Percentiles rank a stretch among this genome's conserved stretches.
phyloP scores from a whole-genome alignment of 2,888 invertebrate species.

The Reticulitermes lucifugus region DNA sequence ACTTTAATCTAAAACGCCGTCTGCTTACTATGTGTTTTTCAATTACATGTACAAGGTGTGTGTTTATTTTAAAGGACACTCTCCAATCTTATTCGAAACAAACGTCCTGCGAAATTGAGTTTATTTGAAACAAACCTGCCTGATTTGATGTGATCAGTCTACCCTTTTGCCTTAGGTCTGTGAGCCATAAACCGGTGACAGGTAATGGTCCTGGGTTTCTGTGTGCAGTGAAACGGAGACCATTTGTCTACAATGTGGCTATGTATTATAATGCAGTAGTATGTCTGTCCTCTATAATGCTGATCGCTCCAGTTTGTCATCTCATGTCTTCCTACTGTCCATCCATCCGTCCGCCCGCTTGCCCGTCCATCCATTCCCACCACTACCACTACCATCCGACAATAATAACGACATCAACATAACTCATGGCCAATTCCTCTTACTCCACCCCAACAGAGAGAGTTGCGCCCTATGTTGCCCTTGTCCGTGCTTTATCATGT shows the following conservation, averaged over 20 bases:
- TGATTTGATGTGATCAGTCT: background rate
- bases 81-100: too few relatives aligned
- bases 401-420: constrained; percentile 45
- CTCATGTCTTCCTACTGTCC: constrained; percentile 44
- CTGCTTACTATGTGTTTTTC: too few relatives aligned
- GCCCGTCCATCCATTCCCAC: constrained; percentile 34
- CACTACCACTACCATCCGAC: constrained; percentile 19
- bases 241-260: constrained; percentile 41
- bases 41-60: too few relatives aligned
- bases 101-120: background rate
- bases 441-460: constrained; percentile 3
- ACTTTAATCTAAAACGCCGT: too few relatives aligned
- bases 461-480: background rate
- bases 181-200: constrained; percentile 29
- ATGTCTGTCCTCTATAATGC: constrained; percentile 49
- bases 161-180: background rate
- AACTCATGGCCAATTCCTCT: constrained; percentile 51
- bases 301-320: constrained; percentile 51
- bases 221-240: constrained; percentile 34
- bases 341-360: constrained; percentile 29
- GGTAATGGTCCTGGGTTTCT: constrained; percentile 17
- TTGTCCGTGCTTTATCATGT: constrained; percentile 18
- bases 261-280: constrained; percentile 40
- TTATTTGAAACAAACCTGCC: background rate
- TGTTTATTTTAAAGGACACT: too few relatives aligned